A percentile compares a stretch with the other conserved stretches of the same genome.
Conservation (phyloP, 2,797 vertebrate species). For the Scolopax bukidnonensis region DNA sequence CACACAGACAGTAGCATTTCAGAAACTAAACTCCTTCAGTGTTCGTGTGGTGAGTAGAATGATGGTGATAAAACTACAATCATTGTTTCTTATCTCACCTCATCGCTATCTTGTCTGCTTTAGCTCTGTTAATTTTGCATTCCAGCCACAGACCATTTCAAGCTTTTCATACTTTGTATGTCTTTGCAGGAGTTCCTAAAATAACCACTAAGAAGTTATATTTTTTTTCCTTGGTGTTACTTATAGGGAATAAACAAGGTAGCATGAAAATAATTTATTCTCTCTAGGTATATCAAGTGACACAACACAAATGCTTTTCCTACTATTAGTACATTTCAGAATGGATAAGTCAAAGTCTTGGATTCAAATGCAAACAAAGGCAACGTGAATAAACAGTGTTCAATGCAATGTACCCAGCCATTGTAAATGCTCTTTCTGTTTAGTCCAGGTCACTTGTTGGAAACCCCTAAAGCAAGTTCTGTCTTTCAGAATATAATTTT, state of each 20-base stretch:
- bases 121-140: background rate
- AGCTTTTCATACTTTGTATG: background rate
- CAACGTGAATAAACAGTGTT: background rate
- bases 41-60: background rate
- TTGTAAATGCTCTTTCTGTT: background rate
- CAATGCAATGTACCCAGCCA: fast-evolving
- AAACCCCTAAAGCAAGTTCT: background rate
- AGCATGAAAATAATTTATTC: background rate
- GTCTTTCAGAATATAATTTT: background rate
- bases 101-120: background rate
- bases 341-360: background rate
- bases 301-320: background rate
- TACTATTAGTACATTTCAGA: background rate
- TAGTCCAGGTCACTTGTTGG: background rate
- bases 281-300: background rate
- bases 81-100: background rate
- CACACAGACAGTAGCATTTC: background rate
- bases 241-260: background rate
- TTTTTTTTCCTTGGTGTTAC: background rate
- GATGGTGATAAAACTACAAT: background rate
- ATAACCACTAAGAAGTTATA: fast-evolving
- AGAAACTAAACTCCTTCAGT: background rate
- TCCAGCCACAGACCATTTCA: background rate
- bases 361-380: background rate
- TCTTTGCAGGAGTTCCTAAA: background rate